These are phyloP conservation scores for Podarcis siculus DNA, from an alignment of 2,797 vertebrate genomes.

Conservation along the genomic window DNA sequence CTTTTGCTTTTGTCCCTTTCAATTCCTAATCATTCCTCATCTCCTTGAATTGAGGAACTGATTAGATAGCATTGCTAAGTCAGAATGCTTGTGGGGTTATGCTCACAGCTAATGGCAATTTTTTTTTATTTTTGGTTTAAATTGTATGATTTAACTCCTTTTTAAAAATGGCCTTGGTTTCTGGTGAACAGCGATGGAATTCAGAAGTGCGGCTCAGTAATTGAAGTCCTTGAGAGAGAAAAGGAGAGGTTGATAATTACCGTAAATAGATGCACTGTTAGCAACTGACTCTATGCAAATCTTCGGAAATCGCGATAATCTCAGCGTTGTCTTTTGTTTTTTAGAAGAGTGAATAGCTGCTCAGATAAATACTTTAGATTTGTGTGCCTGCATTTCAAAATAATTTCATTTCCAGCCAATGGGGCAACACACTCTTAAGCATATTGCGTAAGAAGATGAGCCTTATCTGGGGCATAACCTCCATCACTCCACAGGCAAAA, in stretches of 20 bases:
- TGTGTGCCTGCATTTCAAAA: background rate
- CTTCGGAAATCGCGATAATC: background rate
- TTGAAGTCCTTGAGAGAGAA: background rate
- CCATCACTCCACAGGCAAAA: background rate
- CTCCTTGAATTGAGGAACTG: constrained; percentile 17
- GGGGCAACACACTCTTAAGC: background rate
- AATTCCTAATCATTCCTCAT: constrained; percentile 32
- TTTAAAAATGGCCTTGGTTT: constrained; percentile 15
- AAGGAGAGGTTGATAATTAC: background rate
- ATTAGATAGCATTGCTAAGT: constrained; percentile 28
- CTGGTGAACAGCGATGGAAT: constrained; percentile 34
- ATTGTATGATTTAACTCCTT: constrained; percentile 37
- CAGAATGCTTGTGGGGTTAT: background rate
- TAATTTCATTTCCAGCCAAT: background rate
- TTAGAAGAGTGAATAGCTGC: constrained; percentile 5
- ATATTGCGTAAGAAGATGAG: background rate
- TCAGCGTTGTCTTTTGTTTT: background rate
- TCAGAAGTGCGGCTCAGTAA: background rate
- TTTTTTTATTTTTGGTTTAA: constrained; percentile 30
- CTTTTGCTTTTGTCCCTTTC: constrained; percentile 38
- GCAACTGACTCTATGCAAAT: constrained; percentile 15
- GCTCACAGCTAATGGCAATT: constrained; percentile 28
- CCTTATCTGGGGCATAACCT: background rate
- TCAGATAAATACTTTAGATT: constrained; percentile 21
- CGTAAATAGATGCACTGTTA: constrained; percentile 9